A percentile compares a stretch with the other conserved stretches of the same genome.
These are phyloP conservation scores for Drosophila parthenogenetica DNA, from an alignment of 2,888 invertebrate species.

Conservation along the genomic window DNA sequence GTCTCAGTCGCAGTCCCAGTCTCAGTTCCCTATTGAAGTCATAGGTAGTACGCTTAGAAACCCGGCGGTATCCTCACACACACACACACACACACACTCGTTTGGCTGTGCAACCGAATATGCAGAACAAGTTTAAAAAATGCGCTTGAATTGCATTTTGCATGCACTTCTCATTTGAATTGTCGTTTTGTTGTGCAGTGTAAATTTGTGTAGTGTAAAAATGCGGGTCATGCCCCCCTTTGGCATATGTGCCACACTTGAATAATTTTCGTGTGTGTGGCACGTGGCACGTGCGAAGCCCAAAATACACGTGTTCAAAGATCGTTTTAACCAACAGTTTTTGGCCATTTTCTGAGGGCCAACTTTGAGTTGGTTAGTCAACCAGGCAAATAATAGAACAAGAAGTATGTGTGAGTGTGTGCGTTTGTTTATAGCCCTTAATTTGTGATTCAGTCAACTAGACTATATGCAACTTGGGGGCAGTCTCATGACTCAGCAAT, in stretches of 20 bases:
- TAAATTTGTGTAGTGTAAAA: constrained; percentile 22
- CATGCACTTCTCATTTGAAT: constrained; percentile 24
- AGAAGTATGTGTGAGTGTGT: constrained; percentile 23
- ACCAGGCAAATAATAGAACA: constrained; percentile 28
- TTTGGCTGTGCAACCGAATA: constrained; percentile 64
- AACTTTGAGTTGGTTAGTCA: constrained; percentile 40
- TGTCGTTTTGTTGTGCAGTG: constrained; percentile 7
- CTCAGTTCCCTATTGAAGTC: constrained; percentile 10
- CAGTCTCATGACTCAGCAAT: constrained; percentile 66
- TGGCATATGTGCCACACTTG: constrained; percentile 28
- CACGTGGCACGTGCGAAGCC: constrained; percentile 41
- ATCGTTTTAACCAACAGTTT: constrained; percentile 44
- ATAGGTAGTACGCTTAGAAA: constrained; percentile 11
- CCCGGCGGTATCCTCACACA: constrained; percentile 44
- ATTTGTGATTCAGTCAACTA: constrained; percentile 42
- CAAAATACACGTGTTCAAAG: constrained; percentile 54
- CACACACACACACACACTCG: constrained; percentile 11
- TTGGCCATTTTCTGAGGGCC: constrained; percentile 48
- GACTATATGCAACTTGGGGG: constrained; percentile 31
- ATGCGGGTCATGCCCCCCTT: constrained; percentile 70
- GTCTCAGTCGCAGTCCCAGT: constrained; percentile 8
- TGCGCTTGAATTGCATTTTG: constrained; percentile 71
- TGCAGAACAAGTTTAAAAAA: constrained; percentile 74
- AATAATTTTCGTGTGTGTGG: constrained; percentile 47
- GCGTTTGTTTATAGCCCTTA: constrained; percentile 22